Evolutionary conservation across 1,140 invertebrate genomes (phyloP).

Genomic region (Pygmarrhopalites habei): DNA sequence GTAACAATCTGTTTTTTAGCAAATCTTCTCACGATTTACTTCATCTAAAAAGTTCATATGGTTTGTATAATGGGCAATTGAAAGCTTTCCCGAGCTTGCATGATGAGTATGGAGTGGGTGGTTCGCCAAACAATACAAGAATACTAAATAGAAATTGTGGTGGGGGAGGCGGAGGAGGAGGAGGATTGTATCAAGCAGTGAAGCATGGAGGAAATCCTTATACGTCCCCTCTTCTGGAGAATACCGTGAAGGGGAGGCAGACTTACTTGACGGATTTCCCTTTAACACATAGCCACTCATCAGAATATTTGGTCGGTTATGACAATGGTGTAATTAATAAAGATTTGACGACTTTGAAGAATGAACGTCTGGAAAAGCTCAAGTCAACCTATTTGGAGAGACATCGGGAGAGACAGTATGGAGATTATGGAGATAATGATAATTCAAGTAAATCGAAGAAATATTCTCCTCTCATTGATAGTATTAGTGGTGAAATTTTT

Average conservation of each 20-base stretch:
- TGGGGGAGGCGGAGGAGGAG: neutral
- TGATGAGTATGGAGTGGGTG: conserved; percentile 16
- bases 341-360: conserved; percentile 32
- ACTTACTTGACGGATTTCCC: conserved; percentile 38
- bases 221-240: conserved; percentile 27
- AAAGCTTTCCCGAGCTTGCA: conserved; percentile 15
- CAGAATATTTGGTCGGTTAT: conserved; percentile 22
- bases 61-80: conserved; percentile 20
- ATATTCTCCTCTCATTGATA: conserved; percentile 21
- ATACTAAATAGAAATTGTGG: neutral
- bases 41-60: conserved; percentile 32
- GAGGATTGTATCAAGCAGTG: conserved; percentile 2
- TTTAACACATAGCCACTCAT: conserved; percentile 28
- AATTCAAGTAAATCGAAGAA: conserved; percentile 2
- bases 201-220: conserved; percentile 1
- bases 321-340: conserved; percentile 1
- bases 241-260: conserved; percentile 34
- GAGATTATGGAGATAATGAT: conserved; percentile 5
- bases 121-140: neutral
- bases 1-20: too few species aligned
- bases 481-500: conserved; percentile 19
- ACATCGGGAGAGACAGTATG: conserved; percentile 17
- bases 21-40: conserved; percentile 35
- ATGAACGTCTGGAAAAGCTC: conserved; percentile 37
- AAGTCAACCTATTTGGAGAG: conserved; percentile 38